Evolutionary conservation across 2,797 vertebrate genomes (phyloP).

Genomic region (Vireo griseus): DNA sequence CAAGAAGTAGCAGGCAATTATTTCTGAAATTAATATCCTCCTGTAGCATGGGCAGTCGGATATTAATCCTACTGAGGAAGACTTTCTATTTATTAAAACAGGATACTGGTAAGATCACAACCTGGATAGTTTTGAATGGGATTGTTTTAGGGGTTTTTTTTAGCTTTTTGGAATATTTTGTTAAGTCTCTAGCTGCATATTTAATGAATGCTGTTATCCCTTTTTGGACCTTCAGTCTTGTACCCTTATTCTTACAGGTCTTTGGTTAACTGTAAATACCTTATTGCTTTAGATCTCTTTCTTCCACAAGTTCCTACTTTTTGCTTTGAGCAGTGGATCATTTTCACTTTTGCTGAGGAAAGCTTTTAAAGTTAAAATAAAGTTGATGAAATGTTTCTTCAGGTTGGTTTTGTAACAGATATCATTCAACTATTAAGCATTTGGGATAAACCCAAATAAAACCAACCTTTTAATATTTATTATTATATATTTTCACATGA

Average conservation of each 20-base stretch:
- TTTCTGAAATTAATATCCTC: background rate
- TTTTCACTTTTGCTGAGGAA: background rate
- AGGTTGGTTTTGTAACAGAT: background rate
- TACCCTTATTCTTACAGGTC: background rate
- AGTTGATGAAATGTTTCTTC: background rate
- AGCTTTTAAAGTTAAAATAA: background rate
- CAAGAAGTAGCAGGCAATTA: background rate
- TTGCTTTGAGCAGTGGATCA: background rate
- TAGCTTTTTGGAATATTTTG: background rate
- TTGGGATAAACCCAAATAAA: background rate
- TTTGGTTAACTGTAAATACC: background rate
- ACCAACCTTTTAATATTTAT: background rate
- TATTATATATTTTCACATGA: background rate
- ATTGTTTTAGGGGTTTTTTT: rapidly evolving
- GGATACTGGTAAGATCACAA: background rate
- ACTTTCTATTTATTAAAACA: background rate
- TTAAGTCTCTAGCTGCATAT: background rate
- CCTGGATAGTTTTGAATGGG: background rate
- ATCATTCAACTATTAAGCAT: background rate
- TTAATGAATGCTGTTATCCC: background rate
- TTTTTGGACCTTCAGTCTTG: background rate
- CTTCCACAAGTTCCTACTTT: background rate
- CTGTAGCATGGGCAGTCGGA: background rate
- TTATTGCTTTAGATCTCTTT: background rate
- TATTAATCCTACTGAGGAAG: background rate